Evolutionary conservation across 1,140 invertebrate genomes (phyloP).

Genomic region (Atta texana): DNA sequence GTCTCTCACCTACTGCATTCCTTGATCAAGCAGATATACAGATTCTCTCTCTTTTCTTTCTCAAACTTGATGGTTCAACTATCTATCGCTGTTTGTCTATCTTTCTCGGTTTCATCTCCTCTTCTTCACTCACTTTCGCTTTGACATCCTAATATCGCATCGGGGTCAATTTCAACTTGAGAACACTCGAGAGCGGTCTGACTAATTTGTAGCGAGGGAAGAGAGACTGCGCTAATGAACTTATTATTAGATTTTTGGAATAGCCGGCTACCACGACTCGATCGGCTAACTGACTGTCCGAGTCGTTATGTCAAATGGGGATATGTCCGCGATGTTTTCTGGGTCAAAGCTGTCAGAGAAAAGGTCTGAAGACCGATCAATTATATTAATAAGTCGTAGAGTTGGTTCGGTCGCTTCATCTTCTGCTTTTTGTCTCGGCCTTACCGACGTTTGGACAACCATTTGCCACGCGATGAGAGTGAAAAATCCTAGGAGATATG

Average conservation of each 20-base stretch:
- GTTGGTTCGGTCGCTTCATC: conserved; percentile 29
- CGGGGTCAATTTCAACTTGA: conserved; percentile 66
- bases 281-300: conserved; percentile 45
- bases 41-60: conserved; percentile 35
- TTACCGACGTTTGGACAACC: conserved; percentile 34
- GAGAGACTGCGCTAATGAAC: conserved; percentile 72
- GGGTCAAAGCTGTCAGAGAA: conserved; percentile 71
- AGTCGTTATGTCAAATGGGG: conserved; percentile 35
- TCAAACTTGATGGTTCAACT: conserved; percentile 14
- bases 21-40: conserved; percentile 73
- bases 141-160: conserved; percentile 49
- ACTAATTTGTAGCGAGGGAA: conserved; percentile 69
- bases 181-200: conserved; percentile 55
- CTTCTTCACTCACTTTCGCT: conserved; percentile 15
- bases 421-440: conserved; percentile 10
- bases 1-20: conserved; percentile 67
- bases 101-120: background rate
- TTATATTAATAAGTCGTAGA: conserved; percentile 73
- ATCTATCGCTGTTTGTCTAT: conserved; percentile 54
- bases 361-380: conserved; percentile 73
- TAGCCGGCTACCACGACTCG: conserved; percentile 52
- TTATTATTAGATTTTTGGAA: conserved; percentile 80
- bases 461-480: conserved; percentile 57
- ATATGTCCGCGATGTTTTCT: conserved; percentile 65
- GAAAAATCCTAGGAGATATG: conserved; percentile 37